Conservation (phyloP, 2,888 invertebrate species). For the Drosophila prolongata region DNA sequence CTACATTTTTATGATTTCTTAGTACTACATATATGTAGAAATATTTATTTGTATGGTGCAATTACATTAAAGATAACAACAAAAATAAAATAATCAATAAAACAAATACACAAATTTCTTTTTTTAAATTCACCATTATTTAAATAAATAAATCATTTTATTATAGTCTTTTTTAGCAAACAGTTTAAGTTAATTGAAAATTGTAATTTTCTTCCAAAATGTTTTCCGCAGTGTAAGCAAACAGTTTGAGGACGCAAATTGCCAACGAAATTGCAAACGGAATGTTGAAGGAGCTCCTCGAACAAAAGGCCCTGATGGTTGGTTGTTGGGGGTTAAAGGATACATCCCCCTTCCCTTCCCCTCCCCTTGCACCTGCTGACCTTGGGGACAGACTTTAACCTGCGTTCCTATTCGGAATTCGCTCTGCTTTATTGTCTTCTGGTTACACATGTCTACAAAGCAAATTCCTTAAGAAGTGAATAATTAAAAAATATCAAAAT, state of each 20-base stretch:
- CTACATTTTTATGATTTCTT: no score
- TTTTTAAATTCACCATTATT: no score
- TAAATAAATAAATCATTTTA: no score
- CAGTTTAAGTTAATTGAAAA: no score
- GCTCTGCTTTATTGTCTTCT: background rate
- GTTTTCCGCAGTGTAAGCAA: background rate
- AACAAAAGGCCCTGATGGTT: slow-evolving; percentile 7
- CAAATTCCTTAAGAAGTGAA: background rate
- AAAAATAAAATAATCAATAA: no score
- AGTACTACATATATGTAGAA: no score
- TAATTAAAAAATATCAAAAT: no score
- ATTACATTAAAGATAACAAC: no score
- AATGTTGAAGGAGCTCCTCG: slow-evolving; percentile 2
- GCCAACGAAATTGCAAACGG: slow-evolving; percentile 9
- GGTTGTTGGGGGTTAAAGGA: background rate
- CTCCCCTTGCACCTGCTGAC: background rate
- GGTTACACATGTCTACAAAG: background rate
- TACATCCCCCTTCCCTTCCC: background rate
- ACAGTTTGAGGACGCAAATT: slow-evolving; percentile 14
- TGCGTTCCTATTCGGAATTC: background rate
- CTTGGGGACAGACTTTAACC: background rate
- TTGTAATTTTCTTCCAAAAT: no score
- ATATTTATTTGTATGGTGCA: no score
- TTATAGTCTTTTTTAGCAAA: no score
- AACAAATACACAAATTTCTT: no score